A percentile compares a stretch with the other conserved stretches of the same genome.
Conservation (phyloP, 1,140 invertebrate species). For the Homalodisca vitripennis region DNA sequence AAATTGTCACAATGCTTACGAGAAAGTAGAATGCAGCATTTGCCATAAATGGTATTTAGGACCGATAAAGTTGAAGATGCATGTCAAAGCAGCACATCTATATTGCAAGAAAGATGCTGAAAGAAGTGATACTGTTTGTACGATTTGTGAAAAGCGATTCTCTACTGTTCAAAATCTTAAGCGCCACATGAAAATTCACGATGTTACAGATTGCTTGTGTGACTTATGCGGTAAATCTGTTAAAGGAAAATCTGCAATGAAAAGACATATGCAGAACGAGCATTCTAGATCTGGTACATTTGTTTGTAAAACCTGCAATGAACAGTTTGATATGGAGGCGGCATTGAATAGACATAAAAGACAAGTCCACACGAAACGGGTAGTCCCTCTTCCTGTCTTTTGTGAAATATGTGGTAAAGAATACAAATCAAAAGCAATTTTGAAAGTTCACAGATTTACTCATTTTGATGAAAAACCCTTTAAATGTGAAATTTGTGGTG, state of each 20-base stretch:
- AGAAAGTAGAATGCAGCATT: background rate
- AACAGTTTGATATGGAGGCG: background rate
- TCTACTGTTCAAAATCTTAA: background rate
- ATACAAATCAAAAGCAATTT: background rate
- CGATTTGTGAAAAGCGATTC: background rate
- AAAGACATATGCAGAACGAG: too few relatives aligned
- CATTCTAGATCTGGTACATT: too few relatives aligned
- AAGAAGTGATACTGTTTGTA: background rate
- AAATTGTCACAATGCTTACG: background rate
- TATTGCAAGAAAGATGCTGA: too few relatives aligned
- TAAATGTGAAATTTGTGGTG: background rate
- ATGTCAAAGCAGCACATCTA: too few relatives aligned
- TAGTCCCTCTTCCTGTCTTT: background rate
- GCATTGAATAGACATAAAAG: background rate
- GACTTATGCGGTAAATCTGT: background rate
- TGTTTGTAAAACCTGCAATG: too few relatives aligned
- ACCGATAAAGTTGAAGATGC: background rate
- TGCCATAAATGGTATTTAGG: background rate
- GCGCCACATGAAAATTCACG: background rate
- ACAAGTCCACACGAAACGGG: too few relatives aligned
- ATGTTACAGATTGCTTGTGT: background rate
- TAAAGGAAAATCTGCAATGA: too few relatives aligned
- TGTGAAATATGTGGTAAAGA: conserved; percentile 6
- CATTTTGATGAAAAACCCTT: too few relatives aligned
- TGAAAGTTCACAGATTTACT: background rate